phyloP scores from a whole-genome alignment of 1,140 invertebrate species.

The Calliopsis andreniformis region DNA sequence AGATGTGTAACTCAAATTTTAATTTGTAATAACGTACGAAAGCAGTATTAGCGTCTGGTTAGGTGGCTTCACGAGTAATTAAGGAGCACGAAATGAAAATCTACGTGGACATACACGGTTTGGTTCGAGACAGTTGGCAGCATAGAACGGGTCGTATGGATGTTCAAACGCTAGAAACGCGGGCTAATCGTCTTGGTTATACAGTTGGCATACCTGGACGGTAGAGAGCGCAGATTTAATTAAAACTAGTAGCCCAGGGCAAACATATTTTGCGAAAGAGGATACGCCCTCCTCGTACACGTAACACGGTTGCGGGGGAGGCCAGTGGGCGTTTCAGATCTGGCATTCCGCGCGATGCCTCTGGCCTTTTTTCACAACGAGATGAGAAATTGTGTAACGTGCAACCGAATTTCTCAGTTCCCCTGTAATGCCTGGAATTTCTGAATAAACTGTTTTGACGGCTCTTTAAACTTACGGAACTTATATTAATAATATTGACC shows the following conservation, averaged over 20 bases:
- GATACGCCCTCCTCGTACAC: conserved; percentile 64
- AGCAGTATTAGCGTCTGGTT: conserved; percentile 39
- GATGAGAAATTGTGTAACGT: conserved; percentile 66
- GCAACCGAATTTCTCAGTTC: conserved; percentile 61
- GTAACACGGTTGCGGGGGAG: conserved; percentile 61
- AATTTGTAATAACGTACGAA: background rate
- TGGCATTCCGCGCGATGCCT: conserved; percentile 57
- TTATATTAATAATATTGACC: background rate
- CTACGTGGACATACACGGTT: conserved; percentile 53
- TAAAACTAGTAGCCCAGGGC: conserved; percentile 74
- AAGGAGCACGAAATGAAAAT: conserved; percentile 53
- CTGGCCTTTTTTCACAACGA: conserved; percentile 62
- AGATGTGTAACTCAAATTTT: background rate
- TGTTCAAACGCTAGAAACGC: conserved; percentile 56
- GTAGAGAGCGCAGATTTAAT: conserved; percentile 72
- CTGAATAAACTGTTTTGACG: conserved; percentile 36
- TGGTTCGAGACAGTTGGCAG: conserved; percentile 48
- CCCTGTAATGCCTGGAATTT: conserved; percentile 36
- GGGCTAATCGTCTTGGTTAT: conserved; percentile 70
- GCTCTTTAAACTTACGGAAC: background rate
- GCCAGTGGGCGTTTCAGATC: conserved; percentile 66
- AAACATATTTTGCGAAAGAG: conserved; percentile 72
- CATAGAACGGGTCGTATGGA: conserved; percentile 48
- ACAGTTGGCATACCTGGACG: conserved; percentile 57
- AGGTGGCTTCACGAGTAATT: conserved; percentile 50